Conservation (phyloP, 2,797 vertebrate genomes). For the Micropoecilia bifurca region DNA sequence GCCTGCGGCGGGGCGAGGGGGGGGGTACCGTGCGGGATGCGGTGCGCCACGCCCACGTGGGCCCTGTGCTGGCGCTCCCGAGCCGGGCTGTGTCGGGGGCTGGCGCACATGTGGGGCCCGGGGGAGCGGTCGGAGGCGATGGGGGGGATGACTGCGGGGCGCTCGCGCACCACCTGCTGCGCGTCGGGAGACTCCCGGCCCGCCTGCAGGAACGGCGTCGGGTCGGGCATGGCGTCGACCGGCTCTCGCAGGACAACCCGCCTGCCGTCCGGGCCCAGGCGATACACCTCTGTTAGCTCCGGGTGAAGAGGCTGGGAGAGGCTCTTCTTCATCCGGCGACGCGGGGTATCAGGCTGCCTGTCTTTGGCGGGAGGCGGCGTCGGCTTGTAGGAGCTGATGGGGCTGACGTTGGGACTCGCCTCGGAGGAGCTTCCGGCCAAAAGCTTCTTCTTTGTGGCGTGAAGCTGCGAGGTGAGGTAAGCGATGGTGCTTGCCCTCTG, state of each 20-base stretch:
- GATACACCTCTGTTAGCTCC: constrained; percentile 93
- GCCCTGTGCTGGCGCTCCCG: constrained; percentile 88
- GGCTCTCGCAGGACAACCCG: constrained; percentile 89
- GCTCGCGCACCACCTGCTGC: constrained; percentile 87
- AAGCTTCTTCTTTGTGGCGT: constrained; percentile 93
- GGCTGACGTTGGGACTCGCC: constrained; percentile 87
- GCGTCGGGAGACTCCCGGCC: constrained; percentile 87
- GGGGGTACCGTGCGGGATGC: constrained; percentile 85
- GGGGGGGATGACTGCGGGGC: constrained; percentile 92
- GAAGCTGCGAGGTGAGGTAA: constrained; percentile 95
- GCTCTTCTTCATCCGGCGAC: constrained; percentile 97
- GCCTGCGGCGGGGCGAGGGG: constrained; percentile 72
- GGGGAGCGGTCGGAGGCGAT: constrained; percentile 85
- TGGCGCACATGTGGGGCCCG: constrained; percentile 67
- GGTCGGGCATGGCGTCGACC: constrained; percentile 96
- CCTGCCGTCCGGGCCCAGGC: constrained; percentile 88
- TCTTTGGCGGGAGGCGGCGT: constrained; percentile 87
- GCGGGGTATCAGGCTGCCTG: constrained; percentile 92
- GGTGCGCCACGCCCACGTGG: constrained; percentile 93
- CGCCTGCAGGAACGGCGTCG: constrained; percentile 93
- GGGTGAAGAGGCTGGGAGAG: constrained; percentile 95
- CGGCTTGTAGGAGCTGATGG: constrained; percentile 87
- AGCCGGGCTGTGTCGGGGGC: constrained; percentile 83
- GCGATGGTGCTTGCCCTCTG: constrained; percentile 95
- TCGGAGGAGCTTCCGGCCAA: constrained; percentile 86